Conservation (phyloP, 2,888 invertebrate species). For the Chymomyza amoena region DNA sequence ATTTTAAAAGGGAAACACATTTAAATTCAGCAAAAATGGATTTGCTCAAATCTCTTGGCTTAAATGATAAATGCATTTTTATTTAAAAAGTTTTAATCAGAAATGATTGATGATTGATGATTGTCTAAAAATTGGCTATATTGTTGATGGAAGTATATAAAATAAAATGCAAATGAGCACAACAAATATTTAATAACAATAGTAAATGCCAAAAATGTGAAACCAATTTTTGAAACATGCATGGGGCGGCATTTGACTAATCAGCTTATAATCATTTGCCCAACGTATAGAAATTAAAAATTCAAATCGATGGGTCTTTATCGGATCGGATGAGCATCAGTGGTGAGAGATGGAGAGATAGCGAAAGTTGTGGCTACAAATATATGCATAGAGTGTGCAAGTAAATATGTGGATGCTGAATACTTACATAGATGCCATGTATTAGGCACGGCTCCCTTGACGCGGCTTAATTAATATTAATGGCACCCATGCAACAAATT, state of each 20-base stretch:
- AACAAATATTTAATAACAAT: not conserved
- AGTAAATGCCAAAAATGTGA: not conserved
- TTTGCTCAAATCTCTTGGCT: not conserved
- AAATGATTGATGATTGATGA: not conserved
- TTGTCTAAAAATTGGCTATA: not conserved
- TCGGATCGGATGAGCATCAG: not conserved
- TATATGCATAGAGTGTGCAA: too few species aligned
- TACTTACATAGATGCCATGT: not conserved
- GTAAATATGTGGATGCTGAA: too few species aligned
- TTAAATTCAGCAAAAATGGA: not conserved
- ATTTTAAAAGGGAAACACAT: not conserved
- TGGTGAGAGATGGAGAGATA: not conserved
- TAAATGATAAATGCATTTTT: not conserved
- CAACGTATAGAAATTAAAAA: not conserved
- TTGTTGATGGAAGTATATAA: not conserved
- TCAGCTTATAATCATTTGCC: not conserved
- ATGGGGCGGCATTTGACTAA: not conserved
- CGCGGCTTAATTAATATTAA: constrained; percentile 41
- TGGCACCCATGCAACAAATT: constrained; percentile 26
- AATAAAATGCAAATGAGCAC: not conserved
- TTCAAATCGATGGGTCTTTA: not conserved
- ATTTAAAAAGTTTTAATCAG: not conserved
- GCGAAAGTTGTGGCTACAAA: not conserved
- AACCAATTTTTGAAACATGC: not conserved
- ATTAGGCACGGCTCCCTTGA: not conserved